Evolutionary conservation across 2,797 vertebrate genomes (phyloP).

Genomic region (Xenentodon cancila): DNA sequence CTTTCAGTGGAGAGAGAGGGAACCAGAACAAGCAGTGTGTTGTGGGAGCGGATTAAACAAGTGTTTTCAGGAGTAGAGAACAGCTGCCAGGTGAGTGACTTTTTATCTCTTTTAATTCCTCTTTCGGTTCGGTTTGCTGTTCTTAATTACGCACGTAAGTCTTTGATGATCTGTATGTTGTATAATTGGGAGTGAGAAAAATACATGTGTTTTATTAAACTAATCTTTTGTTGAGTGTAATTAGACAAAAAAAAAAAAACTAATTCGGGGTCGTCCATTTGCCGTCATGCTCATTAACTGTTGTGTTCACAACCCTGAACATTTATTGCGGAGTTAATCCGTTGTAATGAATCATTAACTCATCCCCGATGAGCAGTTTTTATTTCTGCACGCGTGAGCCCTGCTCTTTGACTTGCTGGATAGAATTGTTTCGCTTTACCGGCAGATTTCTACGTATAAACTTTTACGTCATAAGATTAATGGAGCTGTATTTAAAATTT

Average conservation of each 20-base stretch:
- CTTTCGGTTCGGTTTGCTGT: constrained; percentile 1
- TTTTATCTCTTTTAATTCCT: constrained; percentile 5
- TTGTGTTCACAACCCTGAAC: neutral
- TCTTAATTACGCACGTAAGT: neutral
- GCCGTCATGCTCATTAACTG: no score
- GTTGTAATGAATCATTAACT: neutral
- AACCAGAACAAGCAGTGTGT: constrained; percentile 49
- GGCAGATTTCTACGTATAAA: constrained; percentile 8
- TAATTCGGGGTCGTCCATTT: no score
- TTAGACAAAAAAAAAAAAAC: neutral
- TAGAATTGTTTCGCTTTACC: constrained; percentile 39
- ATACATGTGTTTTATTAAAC: neutral
- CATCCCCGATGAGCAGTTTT: constrained; percentile 18
- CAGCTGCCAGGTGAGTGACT: constrained; percentile 63
- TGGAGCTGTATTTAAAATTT: neutral
- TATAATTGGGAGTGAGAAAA: constrained; percentile 34
- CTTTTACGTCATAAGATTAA: constrained; percentile 20
- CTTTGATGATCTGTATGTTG: constrained; percentile 7
- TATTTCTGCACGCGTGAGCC: neutral
- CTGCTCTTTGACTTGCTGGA: neutral
- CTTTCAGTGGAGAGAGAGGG: constrained; percentile 48
- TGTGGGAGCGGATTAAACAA: constrained; percentile 69
- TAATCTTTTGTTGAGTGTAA: no score
- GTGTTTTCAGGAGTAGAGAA: constrained; percentile 60
- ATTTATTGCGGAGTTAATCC: constrained; percentile 15